phyloP scores from a whole-genome alignment of 2,113 vertebrate species.

The Mesitornis unicolor region DNA sequence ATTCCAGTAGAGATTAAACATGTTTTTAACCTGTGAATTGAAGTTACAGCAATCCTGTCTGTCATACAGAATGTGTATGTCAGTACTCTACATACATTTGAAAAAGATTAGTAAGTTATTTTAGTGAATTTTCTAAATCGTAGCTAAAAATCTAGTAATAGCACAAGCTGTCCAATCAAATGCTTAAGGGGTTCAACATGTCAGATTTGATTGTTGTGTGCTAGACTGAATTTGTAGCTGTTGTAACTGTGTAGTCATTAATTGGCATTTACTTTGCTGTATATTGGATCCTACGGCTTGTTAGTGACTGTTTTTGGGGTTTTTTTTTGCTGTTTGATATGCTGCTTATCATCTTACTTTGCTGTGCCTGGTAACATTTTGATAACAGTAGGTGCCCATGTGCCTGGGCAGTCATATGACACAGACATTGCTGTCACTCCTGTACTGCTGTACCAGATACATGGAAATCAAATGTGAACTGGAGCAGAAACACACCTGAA shows the following conservation, averaged over 20 bases:
- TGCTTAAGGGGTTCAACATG: background rate
- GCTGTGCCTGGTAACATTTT: background rate
- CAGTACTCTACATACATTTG: background rate
- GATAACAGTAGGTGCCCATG: background rate
- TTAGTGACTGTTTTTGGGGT: background rate
- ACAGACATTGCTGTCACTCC: background rate
- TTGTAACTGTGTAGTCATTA: background rate
- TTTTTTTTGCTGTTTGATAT: background rate
- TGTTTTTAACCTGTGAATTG: background rate
- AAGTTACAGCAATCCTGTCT: background rate
- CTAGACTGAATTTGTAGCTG: background rate
- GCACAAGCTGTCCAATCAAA: background rate
- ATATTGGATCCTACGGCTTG: background rate
- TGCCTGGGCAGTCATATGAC: background rate
- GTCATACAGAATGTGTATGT: background rate
- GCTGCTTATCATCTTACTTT: background rate
- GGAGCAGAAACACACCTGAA: background rate
- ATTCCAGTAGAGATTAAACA: background rate
- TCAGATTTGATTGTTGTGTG: background rate
- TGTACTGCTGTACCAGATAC: background rate
- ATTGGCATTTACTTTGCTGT: background rate
- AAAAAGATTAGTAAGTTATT: background rate
- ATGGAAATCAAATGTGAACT: background rate
- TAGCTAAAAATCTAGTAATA: background rate
- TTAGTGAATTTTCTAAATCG: background rate